Evolutionary conservation across 92 coral and sea anemone genomes (phyloP).

Genomic region (Epizoanthus stellaris): DNA sequence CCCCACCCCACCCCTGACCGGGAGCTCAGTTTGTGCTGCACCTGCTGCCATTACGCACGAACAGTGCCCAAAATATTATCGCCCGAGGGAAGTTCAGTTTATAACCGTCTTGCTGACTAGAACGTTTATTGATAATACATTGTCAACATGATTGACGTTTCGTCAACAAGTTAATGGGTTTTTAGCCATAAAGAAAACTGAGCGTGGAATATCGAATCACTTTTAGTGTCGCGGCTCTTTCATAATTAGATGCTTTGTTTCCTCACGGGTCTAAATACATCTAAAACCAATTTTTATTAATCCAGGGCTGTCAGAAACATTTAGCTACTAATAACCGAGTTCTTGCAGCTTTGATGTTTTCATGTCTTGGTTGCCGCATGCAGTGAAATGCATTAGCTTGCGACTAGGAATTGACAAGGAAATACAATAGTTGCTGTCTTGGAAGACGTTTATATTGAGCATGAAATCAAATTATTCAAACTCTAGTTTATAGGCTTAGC

Average conservation of each 20-base stretch:
- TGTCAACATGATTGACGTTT: slow-evolving; percentile 17
- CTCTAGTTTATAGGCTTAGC: neutral
- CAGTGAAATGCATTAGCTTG: too few species aligned
- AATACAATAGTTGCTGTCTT: neutral
- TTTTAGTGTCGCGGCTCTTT: neutral
- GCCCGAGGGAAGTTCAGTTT: neutral
- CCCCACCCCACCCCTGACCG: neutral
- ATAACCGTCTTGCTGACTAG: neutral
- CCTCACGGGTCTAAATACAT: neutral
- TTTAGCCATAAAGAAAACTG: neutral
- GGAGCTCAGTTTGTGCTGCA: neutral
- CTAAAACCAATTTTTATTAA: neutral
- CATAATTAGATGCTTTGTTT: neutral
- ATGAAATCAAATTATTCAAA: slow-evolving; percentile 12
- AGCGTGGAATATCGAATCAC: neutral
- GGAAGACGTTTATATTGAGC: neutral
- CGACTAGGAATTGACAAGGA: too few species aligned
- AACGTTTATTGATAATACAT: neutral
- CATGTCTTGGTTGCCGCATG: too few species aligned
- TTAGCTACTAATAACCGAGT: neutral
- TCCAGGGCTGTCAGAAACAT: neutral
- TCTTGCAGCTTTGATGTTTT: neutral
- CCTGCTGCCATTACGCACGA: neutral
- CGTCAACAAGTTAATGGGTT: slow-evolving; percentile 2
- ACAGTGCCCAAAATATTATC: too few species aligned